Evolutionary conservation across 1,140 invertebrate species (phyloP).

Genomic region (Ruditapes philippinarum): DNA sequence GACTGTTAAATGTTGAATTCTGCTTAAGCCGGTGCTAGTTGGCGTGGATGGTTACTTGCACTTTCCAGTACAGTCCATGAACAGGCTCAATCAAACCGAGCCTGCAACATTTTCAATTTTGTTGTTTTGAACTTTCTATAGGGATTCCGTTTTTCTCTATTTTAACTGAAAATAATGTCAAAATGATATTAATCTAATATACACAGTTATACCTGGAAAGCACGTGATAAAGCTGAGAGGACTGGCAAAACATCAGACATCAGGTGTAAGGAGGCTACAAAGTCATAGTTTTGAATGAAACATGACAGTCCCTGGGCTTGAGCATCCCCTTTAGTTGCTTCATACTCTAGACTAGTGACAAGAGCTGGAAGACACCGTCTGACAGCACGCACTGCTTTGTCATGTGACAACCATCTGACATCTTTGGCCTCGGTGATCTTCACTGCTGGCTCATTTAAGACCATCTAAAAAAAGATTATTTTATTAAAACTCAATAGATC

Average conservation of each 20-base stretch:
- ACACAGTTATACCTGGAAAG: constrained; percentile 12
- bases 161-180: too few species aligned
- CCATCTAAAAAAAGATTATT: background rate
- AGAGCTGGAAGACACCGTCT: background rate
- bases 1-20: too few species aligned
- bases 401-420: constrained; percentile 1
- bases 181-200: too few species aligned
- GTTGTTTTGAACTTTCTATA: too few species aligned
- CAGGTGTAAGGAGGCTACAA: background rate
- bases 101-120: too few species aligned
- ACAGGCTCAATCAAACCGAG: too few species aligned
- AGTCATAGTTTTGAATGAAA: background rate
- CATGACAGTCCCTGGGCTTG: background rate
- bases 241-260: constrained; percentile 20
- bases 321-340: background rate
- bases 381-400: background rate
- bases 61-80: too few species aligned
- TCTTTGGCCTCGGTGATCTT: background rate
- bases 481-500: background rate
- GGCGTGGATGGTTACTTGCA: too few species aligned
- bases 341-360: background rate
- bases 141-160: too few species aligned
- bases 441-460: constrained; percentile 3
- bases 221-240: background rate
- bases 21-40: too few species aligned